Conservation (phyloP, 2,888 invertebrate species). For the Dryobotodes eremita region DNA sequence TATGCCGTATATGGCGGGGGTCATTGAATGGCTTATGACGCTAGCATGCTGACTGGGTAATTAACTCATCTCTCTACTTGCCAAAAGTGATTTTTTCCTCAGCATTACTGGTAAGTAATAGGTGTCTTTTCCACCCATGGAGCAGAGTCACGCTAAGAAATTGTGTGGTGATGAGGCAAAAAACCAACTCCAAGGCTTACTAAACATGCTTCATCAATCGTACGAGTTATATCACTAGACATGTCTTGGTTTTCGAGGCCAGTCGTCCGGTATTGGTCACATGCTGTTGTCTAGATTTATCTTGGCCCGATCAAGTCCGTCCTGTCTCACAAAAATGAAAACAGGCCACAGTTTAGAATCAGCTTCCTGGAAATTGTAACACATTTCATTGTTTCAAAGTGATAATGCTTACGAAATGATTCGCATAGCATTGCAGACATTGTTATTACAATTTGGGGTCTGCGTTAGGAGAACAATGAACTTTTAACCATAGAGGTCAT, state of each 20-base stretch:
- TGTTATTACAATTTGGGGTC: slow-evolving; percentile 62
- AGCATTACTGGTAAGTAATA: background rate
- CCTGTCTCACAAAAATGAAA: slow-evolving; percentile 57
- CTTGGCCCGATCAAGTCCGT: slow-evolving; percentile 52
- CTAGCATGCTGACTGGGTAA: background rate
- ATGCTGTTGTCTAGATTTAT: slow-evolving; percentile 31
- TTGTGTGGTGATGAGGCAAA: background rate
- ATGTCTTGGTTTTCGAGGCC: slow-evolving; percentile 27
- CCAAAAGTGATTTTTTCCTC: background rate
- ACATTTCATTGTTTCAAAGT: slow-evolving; percentile 69
- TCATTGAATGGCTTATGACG: slow-evolving; percentile 44
- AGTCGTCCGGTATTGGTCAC: slow-evolving; percentile 38
- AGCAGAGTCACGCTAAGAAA: background rate
- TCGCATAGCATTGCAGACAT: slow-evolving; percentile 61
- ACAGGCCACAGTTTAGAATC: slow-evolving; percentile 52
- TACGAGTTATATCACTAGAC: slow-evolving; percentile 23
- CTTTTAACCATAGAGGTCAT: slow-evolving; percentile 63
- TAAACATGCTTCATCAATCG: background rate
- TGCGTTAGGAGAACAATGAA: slow-evolving; percentile 72
- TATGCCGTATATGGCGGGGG: slow-evolving; percentile 27
- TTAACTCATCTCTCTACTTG: slow-evolving; percentile 4
- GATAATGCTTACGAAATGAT: slow-evolving; percentile 68
- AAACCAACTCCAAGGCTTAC: background rate
- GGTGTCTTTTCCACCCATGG: background rate
- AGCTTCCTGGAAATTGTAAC: slow-evolving; percentile 74